Conservation (phyloP, 2,888 invertebrate species). For the Conops quadrifasciatus region DNA sequence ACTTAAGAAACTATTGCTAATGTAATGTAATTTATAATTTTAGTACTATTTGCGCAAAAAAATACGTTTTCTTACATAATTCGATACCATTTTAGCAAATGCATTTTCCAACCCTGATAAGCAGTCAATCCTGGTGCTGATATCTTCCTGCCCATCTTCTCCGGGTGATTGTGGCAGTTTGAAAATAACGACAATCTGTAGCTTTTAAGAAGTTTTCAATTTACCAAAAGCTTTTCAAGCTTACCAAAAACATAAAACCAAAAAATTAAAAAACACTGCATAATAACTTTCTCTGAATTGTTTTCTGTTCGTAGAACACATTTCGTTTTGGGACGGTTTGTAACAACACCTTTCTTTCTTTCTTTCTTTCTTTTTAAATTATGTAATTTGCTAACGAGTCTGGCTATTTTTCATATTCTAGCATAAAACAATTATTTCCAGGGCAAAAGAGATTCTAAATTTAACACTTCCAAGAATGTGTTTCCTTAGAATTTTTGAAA, state of each 20-base stretch:
- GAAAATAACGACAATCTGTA: too few relatives aligned
- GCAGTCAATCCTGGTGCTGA: slow-evolving; percentile 23
- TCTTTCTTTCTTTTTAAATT: too few relatives aligned
- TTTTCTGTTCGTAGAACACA: slow-evolving; percentile 7
- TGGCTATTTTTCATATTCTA: background rate
- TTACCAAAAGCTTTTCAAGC: too few relatives aligned
- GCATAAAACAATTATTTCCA: background rate
- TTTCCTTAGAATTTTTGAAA: background rate
- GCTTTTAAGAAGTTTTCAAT: slow-evolving; percentile 4
- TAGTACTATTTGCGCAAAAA: too few relatives aligned
- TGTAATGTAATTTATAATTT: too few relatives aligned
- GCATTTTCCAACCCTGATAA: too few relatives aligned
- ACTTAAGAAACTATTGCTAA: too few relatives aligned
- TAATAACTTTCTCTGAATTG: background rate
- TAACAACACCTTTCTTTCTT: background rate
- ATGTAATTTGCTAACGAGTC: too few relatives aligned
- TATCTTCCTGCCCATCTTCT: background rate
- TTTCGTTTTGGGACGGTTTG: background rate
- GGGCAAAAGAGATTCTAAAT: background rate
- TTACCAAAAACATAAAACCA: background rate
- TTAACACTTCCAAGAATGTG: background rate
- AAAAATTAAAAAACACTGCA: background rate
- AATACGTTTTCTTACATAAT: too few relatives aligned
- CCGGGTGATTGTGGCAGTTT: too few relatives aligned
- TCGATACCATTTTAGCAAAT: too few relatives aligned